phyloP scores from a whole-genome alignment of 2,888 invertebrate species.

The Polyommatus icarus region DNA sequence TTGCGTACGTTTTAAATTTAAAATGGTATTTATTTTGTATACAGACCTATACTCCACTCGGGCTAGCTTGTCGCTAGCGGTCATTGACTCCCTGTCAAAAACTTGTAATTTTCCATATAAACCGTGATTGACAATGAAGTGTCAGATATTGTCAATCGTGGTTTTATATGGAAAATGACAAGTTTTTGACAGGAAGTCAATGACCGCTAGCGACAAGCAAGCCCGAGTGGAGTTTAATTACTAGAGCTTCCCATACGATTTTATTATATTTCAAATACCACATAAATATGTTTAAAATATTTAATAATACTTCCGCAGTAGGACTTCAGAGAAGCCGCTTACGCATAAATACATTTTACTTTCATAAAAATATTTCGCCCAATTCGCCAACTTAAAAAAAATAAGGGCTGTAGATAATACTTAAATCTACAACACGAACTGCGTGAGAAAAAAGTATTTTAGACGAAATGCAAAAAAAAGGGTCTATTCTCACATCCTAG shows the following conservation, averaged over 20 bases:
- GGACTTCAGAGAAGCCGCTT: neutral
- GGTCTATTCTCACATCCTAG: constrained; percentile 21
- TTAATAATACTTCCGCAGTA: neutral
- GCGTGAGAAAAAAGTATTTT: constrained; percentile 20
- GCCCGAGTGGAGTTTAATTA: no score
- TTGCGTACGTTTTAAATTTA: neutral
- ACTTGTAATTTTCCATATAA: no score
- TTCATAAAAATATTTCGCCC: neutral
- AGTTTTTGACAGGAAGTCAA: no score
- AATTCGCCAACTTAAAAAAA: neutral
- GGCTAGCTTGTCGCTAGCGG: no score
- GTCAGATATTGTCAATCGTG: no score
- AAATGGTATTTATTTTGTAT: neutral
- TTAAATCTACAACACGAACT: neutral
- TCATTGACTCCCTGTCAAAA: no score
- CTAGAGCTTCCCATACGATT: neutral
- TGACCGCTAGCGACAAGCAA: no score
- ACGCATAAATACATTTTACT: neutral
- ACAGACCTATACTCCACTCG: no score
- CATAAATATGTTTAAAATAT: no score
- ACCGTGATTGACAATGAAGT: no score
- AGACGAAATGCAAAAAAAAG: constrained; percentile 17
- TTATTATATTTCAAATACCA: neutral
- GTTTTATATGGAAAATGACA: no score
- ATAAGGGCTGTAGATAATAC: neutral